These are phyloP conservation scores for Mus pahari DNA, from an alignment of 2,113 vertebrate genomes.

Conservation along the genomic window DNA sequence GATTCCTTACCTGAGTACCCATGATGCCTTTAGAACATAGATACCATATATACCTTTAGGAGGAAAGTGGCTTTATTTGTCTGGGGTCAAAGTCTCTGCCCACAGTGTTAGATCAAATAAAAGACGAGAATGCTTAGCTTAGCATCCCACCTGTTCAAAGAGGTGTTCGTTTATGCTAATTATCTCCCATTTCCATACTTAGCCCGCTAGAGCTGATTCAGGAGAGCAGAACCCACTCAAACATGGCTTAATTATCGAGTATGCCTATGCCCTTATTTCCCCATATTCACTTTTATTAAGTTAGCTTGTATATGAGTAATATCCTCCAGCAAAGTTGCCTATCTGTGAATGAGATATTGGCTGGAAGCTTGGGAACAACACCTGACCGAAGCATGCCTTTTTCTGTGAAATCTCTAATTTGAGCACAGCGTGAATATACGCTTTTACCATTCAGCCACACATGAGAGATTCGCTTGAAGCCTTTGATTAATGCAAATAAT, in stretches of 20 bases:
- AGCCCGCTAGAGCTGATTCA: conserved; percentile 12
- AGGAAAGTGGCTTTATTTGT: conserved; percentile 12
- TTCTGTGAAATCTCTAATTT: conserved; percentile 66
- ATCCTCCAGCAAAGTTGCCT: conserved; percentile 1
- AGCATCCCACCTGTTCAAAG: conserved; percentile 45
- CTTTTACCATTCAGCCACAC: conserved; percentile 67
- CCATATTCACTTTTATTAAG: conserved; percentile 28
- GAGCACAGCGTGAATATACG: conserved; percentile 69
- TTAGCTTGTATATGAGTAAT: background rate
- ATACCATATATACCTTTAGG: background rate
- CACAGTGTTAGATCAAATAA: background rate
- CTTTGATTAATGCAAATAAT: conserved; percentile 82
- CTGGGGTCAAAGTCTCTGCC: background rate
- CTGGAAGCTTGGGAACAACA: conserved; percentile 42
- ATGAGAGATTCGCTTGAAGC: conserved; percentile 71
- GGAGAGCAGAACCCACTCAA: background rate
- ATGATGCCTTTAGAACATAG: background rate
- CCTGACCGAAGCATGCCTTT: conserved; percentile 24
- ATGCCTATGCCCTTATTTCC: background rate
- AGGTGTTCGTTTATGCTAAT: background rate
- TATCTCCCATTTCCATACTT: conserved; percentile 33
- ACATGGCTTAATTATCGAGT: conserved; percentile 34
- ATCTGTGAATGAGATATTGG: background rate
- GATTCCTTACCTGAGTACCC: background rate
- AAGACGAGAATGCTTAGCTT: conserved; percentile 40